A percentile compares a stretch with the other conserved stretches of the same genome.
These are phyloP conservation scores for Drosophila albomicans DNA, from an alignment of 1,140 invertebrate species.

Conservation along the genomic window DNA sequence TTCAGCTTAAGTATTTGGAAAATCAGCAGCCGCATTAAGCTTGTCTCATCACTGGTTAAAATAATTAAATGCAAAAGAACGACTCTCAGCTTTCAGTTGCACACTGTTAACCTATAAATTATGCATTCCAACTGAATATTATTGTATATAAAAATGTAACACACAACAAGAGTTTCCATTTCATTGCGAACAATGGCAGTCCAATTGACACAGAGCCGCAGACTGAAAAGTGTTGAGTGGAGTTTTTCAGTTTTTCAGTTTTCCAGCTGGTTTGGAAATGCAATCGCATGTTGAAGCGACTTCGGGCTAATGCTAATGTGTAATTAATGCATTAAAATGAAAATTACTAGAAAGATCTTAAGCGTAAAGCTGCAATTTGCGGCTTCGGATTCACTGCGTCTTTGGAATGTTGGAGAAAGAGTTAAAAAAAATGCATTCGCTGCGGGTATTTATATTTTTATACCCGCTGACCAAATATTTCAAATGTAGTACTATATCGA, in stretches of 20 bases:
- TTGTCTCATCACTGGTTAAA: conserved; percentile 17
- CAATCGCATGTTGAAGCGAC: conserved; percentile 63
- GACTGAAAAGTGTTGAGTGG: neutral
- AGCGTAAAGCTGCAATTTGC: conserved; percentile 41
- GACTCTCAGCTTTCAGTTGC: conserved; percentile 48
- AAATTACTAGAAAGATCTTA: conserved; percentile 59
- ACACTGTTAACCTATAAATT: conserved; percentile 77
- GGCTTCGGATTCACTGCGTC: conserved; percentile 13
- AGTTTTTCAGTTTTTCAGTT: neutral
- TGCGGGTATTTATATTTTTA: neutral
- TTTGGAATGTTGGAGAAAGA: conserved; percentile 33
- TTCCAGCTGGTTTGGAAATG: conserved; percentile 26
- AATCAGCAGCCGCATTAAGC: conserved; percentile 23
- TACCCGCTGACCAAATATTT: no score
- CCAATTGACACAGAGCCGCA: conserved; percentile 62
- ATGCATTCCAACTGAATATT: conserved; percentile 59
- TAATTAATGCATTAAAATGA: conserved; percentile 73
- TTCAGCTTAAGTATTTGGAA: conserved; percentile 42
- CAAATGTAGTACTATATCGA: no score
- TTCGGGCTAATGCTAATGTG: conserved; percentile 58
- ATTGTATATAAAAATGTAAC: conserved; percentile 28
- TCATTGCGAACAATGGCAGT: conserved; percentile 63
- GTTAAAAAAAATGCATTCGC: neutral
- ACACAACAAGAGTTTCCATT: conserved; percentile 57
- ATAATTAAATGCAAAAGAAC: conserved; percentile 63